Percentiles rank a stretch among this genome's conserved stretches.
Conservation (phyloP, 2,888 invertebrate species). For the Athetis lepigone region DNA sequence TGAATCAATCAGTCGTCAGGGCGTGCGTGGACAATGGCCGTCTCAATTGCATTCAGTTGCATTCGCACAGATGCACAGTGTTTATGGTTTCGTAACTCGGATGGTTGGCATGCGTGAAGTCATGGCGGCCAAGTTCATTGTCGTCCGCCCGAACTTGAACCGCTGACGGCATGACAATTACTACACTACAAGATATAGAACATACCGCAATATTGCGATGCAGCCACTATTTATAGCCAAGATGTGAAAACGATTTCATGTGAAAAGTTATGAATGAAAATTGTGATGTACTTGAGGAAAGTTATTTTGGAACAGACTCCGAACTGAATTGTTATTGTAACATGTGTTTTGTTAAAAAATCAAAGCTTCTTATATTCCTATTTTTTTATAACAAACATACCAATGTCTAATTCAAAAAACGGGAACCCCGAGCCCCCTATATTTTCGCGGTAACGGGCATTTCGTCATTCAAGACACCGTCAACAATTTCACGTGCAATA, state of each 20-base stretch:
- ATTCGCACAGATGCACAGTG: slow-evolving; percentile 81
- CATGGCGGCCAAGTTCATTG: slow-evolving; percentile 90
- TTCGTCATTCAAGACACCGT: slow-evolving; percentile 21
- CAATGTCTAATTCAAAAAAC: slow-evolving; percentile 1
- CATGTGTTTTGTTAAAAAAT: background rate
- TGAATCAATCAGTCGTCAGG: slow-evolving; percentile 61
- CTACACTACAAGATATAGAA: slow-evolving; percentile 72
- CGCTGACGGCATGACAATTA: slow-evolving; percentile 71
- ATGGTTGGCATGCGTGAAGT: slow-evolving; percentile 87
- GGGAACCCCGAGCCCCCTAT: slow-evolving; percentile 32
- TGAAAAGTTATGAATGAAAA: slow-evolving; percentile 40
- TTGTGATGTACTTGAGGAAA: slow-evolving; percentile 10
- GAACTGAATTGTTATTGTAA: background rate
- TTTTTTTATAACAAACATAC: slow-evolving; percentile 1
- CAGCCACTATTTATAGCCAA: slow-evolving; percentile 40
- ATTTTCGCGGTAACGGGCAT: slow-evolving; percentile 29
- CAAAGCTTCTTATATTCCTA: background rate
- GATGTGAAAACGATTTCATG: slow-evolving; percentile 51
- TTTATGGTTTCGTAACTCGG: slow-evolving; percentile 89
- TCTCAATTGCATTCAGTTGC: slow-evolving; percentile 70
- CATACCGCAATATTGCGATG: slow-evolving; percentile 65
- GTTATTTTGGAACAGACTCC: slow-evolving; percentile 32
- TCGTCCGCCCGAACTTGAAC: slow-evolving; percentile 89
- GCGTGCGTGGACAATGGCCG: slow-evolving; percentile 69
- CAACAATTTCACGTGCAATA: background rate